Percentiles rank a stretch among this genome's conserved stretches.
phyloP scores from a whole-genome alignment of 1,140 invertebrate species.

The Eulimnadia texana region DNA sequence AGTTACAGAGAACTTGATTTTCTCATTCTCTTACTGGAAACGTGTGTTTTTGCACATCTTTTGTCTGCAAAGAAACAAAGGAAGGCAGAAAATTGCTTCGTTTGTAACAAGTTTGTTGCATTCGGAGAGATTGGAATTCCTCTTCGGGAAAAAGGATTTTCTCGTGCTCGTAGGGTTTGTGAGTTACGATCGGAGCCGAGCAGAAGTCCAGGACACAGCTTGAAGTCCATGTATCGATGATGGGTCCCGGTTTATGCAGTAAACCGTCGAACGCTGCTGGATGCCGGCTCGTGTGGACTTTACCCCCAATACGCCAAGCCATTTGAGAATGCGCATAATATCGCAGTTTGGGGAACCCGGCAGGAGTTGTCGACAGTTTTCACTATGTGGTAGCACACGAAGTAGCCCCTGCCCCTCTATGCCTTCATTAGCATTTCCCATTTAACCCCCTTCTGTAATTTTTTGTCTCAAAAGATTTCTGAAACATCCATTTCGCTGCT shows the following conservation, averaged over 20 bases:
- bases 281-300: not conserved
- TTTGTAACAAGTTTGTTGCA: no score
- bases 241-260: not conserved
- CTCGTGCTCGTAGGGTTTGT: no score
- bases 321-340: not conserved
- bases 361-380: not conserved
- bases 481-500: no score
- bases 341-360: not conserved
- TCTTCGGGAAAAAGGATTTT: no score
- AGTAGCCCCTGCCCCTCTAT: not conserved
- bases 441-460: no score
- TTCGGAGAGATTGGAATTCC: no score
- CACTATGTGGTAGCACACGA: not conserved
- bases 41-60: no score
- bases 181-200: not conserved
- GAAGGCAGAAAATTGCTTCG: no score
- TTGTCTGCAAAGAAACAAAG: no score
- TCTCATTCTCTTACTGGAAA: no score
- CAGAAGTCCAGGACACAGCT: not conserved
- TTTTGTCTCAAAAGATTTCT: no score
- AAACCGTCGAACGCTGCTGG: not conserved
- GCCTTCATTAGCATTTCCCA: not conserved
- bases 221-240: not conserved
- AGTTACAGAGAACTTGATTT: no score
- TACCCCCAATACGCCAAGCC: not conserved